Evolutionary conservation across 2,888 invertebrate species (phyloP).

Genomic region (Hemistola chrysoprasaria): DNA sequence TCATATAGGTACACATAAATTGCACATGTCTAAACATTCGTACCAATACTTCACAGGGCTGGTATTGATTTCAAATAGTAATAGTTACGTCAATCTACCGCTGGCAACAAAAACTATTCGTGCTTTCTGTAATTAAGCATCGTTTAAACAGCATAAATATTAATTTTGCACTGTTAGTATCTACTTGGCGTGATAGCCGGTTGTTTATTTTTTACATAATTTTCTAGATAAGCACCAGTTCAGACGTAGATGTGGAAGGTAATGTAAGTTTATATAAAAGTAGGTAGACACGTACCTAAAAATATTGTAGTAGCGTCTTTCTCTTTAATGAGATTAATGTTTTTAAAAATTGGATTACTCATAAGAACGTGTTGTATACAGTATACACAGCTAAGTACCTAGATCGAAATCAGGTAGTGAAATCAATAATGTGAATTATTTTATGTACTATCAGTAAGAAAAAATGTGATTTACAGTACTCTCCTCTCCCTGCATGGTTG

Average conservation of each 20-base stretch:
- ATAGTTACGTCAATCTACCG: constrained; percentile 23
- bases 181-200: constrained; percentile 51
- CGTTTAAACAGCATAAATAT: constrained; percentile 74
- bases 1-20: no score
- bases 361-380: no score
- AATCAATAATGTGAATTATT: no score
- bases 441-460: no score
- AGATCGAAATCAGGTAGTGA: no score
- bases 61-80: constrained; percentile 30
- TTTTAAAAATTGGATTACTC: no score
- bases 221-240: constrained; percentile 12
- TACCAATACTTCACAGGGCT: constrained; percentile 14
- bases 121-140: constrained; percentile 65
- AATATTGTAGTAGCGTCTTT: no score
- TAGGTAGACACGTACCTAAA: not conserved
- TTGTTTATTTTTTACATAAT: constrained; percentile 43
- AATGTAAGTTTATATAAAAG: not conserved
- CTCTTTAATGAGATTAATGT: no score
- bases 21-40: no score
- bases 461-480: no score
- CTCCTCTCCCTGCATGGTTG: no score
- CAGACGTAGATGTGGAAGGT: constrained; percentile 1
- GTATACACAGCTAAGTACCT: no score
- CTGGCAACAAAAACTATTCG: constrained; percentile 45
- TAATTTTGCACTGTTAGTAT: constrained; percentile 59